Percentiles rank a stretch among this genome's conserved stretches.
Conservation (phyloP, 2,888 invertebrate genomes). For the Microctonus hyperodae region DNA sequence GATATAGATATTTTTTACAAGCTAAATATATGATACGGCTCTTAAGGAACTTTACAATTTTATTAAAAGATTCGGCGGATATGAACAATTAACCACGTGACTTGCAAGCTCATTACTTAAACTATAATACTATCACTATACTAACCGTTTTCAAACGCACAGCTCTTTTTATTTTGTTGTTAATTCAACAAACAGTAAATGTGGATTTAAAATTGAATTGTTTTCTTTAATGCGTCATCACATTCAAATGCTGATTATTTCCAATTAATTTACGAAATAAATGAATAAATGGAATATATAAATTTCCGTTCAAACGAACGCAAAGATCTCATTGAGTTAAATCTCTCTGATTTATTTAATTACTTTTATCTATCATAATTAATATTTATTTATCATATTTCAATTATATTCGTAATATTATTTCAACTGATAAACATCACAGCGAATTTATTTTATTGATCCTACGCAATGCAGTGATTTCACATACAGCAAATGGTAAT, state of each 20-base stretch:
- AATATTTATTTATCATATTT: no score
- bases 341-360: not conserved
- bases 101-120: not conserved
- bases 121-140: not conserved
- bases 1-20: not conserved
- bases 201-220: not conserved
- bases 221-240: not conserved
- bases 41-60: not conserved
- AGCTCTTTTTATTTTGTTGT: not conserved
- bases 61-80: not conserved
- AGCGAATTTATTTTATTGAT: constrained; percentile 1
- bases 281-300: no score
- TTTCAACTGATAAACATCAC: not conserved
- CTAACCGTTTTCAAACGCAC: not conserved
- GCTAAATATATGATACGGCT: not conserved
- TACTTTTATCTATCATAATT: not conserved
- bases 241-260: not conserved
- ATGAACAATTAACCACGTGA: not conserved
- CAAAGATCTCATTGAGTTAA: not conserved
- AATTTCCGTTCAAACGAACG: not conserved
- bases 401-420: no score
- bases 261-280: not conserved
- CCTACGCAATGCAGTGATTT: not conserved
- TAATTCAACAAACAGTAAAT: not conserved
- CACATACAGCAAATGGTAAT: not conserved